Conservation (phyloP, 2,888 invertebrate species). For the Trachelus iudaicus region DNA sequence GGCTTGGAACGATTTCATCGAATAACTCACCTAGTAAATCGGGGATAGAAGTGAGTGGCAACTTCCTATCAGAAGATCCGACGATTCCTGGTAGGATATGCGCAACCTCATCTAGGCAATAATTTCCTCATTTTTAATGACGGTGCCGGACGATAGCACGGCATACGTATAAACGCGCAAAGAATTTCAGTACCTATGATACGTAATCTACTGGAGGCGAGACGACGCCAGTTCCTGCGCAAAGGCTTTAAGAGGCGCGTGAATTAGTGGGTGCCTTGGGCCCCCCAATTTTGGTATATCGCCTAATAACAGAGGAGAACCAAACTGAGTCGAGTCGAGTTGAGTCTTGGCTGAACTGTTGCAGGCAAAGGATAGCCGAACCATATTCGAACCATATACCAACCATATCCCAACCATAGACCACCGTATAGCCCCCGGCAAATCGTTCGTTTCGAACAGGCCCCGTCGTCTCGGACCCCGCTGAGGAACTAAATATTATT, state of each 20-base stretch:
- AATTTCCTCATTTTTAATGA: conserved; percentile 28
- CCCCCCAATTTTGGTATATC: conserved; percentile 61
- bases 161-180: background rate
- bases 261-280: conserved; percentile 53
- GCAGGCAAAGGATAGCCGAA: background rate
- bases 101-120: conserved; percentile 18
- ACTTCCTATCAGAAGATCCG: background rate
- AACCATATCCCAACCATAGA: background rate
- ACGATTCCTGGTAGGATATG: background rate
- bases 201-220: background rate
- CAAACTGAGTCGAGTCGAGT: conserved; percentile 13
- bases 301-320: conserved; percentile 59
- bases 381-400: background rate
- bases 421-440: background rate
- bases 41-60: background rate
- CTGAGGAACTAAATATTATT: conserved; percentile 34
- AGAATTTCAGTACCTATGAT: background rate
- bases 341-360: background rate
- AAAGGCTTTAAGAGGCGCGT: conserved; percentile 43
- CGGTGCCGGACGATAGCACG: conserved; percentile 13
- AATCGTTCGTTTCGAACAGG: conserved; percentile 11
- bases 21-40: background rate
- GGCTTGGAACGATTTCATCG: background rate
- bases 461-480: conserved; percentile 32
- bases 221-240: conserved; percentile 5